Conservation (phyloP, 2,113 vertebrate species). For the Hemibagrus wyckioides region DNA sequence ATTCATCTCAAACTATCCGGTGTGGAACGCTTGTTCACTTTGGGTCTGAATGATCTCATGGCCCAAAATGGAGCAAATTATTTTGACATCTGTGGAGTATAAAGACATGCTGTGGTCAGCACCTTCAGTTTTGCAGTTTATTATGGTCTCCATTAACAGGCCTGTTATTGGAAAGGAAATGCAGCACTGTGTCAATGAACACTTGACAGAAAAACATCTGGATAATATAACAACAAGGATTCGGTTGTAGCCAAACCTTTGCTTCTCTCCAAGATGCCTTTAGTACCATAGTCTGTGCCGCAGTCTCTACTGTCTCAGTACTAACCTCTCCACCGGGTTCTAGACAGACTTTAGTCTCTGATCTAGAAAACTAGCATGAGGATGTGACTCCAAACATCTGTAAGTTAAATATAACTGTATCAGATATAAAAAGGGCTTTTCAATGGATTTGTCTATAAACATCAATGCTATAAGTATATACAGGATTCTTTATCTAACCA, state of each 20-base stretch:
- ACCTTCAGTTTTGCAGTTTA: conserved; percentile 24
- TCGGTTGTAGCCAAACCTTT: background rate
- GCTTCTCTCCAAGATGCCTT: background rate
- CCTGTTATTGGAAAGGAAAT: conserved; percentile 1
- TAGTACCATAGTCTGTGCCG: conserved; percentile 4
- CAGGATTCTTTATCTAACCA: conserved; percentile 14
- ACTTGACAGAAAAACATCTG: background rate
- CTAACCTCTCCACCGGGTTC: background rate
- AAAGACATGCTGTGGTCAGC: conserved; percentile 25
- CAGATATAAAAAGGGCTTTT: background rate
- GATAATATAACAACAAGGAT: background rate
- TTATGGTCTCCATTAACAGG: conserved; percentile 27
- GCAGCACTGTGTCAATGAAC: background rate
- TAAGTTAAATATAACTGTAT: background rate
- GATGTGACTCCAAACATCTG: background rate
- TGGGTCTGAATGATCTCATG: background rate
- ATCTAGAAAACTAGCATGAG: background rate
- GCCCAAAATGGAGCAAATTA: conserved; percentile 64
- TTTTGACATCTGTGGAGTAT: background rate
- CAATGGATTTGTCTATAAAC: background rate
- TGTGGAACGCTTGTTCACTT: conserved; percentile 45
- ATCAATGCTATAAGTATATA: background rate
- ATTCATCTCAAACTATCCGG: conserved; percentile 81
- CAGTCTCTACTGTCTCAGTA: conserved; percentile 26
- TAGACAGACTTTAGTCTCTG: background rate